Evolutionary conservation across 1,140 invertebrate genomes (phyloP), one percentile per base, ranked within the genome.

Genomic region (Drosophila ficusphila): DNA sequence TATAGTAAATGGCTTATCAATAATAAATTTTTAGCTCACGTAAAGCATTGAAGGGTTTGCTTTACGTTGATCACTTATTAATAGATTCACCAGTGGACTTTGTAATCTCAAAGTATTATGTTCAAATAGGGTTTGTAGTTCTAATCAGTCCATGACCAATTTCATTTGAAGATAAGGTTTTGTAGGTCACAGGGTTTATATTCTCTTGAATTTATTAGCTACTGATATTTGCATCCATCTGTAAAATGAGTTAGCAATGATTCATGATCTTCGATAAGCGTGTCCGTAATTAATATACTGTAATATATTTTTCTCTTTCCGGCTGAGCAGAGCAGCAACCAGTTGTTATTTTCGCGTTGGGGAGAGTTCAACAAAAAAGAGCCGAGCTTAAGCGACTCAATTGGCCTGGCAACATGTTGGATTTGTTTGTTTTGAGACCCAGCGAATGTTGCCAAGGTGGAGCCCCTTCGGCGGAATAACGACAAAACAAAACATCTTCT

Each of bases 331-430:
- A 67, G 60, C 60, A 23, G 9, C 16, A 54, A 54, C 53, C 44
- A 58, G 44, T 48, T 48, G 42, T 11, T 58, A 48, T 47, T 16
- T 47, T 16, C 11, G 12, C 5, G 5, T 4, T 16, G 29, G 41
- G 19, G 19, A 65, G 62, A 49, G 58, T 65, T 27, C n/a, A n/a
- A n/a, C n/a, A 16, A 19, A 14, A 16, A 31, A 36, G 12, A 19
- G n/a, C n/a, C 9, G 9, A 14, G 44, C 31, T 41, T 27, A 16
- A 29, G 36, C 29, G 19, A 29, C 9, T 73, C 51, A 76, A 76
- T 85, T 81, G 57, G 58, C 81, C 53, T 86, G 82, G 82, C 82
- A 88, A 86, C 81, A 61, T 81, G 74, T 81, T 68, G 70, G 49
- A 7, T 65, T 65, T 48, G 73, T 69, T 76, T 76, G 47, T 48